Base-by-base conservation (phyloP, 2,888 invertebrate species). In the Tiliacea citrago region DNA sequence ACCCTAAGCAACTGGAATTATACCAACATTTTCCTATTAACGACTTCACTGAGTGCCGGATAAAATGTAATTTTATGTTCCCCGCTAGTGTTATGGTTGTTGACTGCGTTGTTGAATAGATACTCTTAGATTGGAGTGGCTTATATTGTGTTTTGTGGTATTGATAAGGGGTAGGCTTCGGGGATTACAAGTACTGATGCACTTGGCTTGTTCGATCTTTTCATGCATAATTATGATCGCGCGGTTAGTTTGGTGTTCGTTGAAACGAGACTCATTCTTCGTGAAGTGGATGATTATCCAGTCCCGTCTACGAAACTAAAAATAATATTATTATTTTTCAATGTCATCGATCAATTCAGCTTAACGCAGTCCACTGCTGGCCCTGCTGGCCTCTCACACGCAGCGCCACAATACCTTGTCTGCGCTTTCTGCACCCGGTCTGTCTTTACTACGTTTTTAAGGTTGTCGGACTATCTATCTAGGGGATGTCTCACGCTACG, bases 21-120 rank as follows among this genome's bases (percentile, higher is more conserved):
- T 84, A 79, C 77, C 57, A 79, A 76, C 79, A 82, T 84, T 85
- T 81, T 78, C 71, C 78, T 79, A 83, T 80, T 85, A 85, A 86
- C 77, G 85, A 83, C 85, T 78, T 57, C 61, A 68, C 69, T 74
- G 79, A 80, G 78, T 78, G 71, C 75, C 60, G 74, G 76, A 82
- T 79, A 86, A 84, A 84, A 82, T 81, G 79, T 85, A 81, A 81
- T 83, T 84, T 86, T 84, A 86, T 82, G 79, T 62, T 65, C 29
- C 45, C 1, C 4, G 61, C 73, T 83, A 63, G 73, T 53, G 66
- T 75, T 74, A 74, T 75, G 69, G 77, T 21, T 70, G 74, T 73
- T 68, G 69, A 72, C 75, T 73, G 61, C 35, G 39, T 70, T 75
- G n/a, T 67, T 71, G 45, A 42, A 80, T 60, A 71, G 68, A 82